These are phyloP conservation scores for Andricus quercusramuli DNA, from an alignment of 2,888 invertebrate species.

Conservation along the genomic window DNA sequence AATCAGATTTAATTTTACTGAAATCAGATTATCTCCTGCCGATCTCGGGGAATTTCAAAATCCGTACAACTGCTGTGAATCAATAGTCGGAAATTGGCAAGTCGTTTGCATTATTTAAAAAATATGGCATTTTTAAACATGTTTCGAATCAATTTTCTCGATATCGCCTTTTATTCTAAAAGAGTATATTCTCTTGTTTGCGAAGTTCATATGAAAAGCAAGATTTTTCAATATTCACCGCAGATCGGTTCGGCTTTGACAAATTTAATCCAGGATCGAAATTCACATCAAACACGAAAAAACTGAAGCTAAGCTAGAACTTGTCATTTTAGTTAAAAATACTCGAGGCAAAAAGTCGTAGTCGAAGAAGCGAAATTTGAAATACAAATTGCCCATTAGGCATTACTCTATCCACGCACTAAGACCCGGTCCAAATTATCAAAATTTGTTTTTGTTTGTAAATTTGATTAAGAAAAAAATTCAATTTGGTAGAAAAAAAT, in stretches of 20 bases:
- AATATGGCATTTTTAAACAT: background rate
- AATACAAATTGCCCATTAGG: conserved; percentile 61
- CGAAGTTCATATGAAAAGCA: background rate
- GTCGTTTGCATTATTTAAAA: background rate
- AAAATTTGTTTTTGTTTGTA: conserved; percentile 58
- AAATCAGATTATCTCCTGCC: background rate
- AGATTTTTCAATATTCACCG: background rate
- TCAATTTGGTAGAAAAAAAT: background rate
- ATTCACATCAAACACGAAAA: conserved; percentile 2
- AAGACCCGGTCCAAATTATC: conserved; percentile 65
- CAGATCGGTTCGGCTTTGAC: background rate
- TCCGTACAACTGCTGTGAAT: background rate
- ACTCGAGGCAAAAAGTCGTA: conserved; percentile 51
- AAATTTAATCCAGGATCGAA: conserved; percentile 13
- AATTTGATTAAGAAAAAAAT: conserved; percentile 22
- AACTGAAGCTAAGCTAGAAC: background rate
- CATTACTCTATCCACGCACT: conserved; percentile 76
- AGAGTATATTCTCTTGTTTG: background rate
- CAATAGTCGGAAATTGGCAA: background rate
- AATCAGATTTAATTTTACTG: background rate
- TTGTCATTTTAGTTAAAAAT: conserved; percentile 25
- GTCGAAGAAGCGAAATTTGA: conserved; percentile 51
- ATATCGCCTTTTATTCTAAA: background rate
- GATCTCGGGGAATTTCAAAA: background rate
- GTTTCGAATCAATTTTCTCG: background rate